Conservation (phyloP, 1,140 invertebrate species). For the Drosophila pseudoananassae region DNA sequence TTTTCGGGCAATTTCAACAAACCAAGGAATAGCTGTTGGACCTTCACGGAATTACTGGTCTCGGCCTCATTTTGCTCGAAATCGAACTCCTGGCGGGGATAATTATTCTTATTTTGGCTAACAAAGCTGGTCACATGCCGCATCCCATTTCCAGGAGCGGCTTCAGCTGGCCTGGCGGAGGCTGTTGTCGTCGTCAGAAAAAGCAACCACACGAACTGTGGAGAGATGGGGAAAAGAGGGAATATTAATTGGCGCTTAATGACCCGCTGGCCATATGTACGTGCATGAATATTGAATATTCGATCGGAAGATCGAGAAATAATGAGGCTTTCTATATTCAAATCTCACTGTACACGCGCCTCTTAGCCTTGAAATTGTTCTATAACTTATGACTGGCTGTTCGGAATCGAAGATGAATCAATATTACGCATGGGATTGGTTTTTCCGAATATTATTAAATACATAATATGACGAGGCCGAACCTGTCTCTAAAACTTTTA, state of each 20-base stretch:
- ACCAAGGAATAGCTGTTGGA: constrained; percentile 56
- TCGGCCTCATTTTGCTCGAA: constrained; percentile 66
- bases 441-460: no score
- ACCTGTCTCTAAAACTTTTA: no score
- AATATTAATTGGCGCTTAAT: constrained; percentile 46
- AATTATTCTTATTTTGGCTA: constrained; percentile 14
- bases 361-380: constrained; percentile 45
- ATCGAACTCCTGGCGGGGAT: constrained; percentile 56
- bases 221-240: constrained; percentile 17
- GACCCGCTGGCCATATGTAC: constrained; percentile 25
- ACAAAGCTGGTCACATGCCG: constrained; percentile 65
- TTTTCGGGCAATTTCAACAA: constrained; percentile 47
- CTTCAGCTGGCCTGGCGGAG: constrained; percentile 20
- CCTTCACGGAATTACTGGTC: constrained; percentile 51
- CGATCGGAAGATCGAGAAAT: constrained; percentile 13
- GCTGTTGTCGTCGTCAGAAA: constrained; percentile 35
- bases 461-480: no score
- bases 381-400: constrained; percentile 33
- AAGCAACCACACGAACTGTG: constrained; percentile 56
- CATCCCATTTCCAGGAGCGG: constrained; percentile 12
- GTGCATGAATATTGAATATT: constrained; percentile 19
- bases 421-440: no score
- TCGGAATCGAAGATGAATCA: constrained; percentile 28
- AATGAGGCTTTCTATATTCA: constrained; percentile 67
- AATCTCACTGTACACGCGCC: constrained; percentile 22